phyloP scores from a whole-genome alignment of 2,113 vertebrate species.

The Psophia crepitans region DNA sequence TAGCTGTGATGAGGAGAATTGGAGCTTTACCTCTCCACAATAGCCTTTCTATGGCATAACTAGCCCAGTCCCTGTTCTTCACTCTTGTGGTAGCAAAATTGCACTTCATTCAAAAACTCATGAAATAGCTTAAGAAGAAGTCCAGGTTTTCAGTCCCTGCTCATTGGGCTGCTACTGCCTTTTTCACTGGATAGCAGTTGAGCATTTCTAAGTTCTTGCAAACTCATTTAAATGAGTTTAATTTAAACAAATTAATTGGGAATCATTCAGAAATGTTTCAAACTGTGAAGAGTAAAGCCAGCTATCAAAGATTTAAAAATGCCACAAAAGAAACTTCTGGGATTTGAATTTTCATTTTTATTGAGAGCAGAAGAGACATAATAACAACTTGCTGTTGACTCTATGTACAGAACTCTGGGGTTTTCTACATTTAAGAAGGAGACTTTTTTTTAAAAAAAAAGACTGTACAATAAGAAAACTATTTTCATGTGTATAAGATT shows the following conservation, averaged over 20 bases:
- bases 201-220: not conserved
- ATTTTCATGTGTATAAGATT: not conserved
- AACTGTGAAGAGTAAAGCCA: not conserved
- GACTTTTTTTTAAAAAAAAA: not conserved
- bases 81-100: not conserved
- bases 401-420: not conserved
- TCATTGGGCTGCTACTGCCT: not conserved
- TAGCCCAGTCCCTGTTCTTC: not conserved
- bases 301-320: not conserved
- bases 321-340: not conserved
- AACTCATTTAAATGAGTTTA: no score
- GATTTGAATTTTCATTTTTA: not conserved
- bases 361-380: not conserved
- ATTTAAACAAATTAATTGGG: no score
- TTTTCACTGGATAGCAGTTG: not conserved
- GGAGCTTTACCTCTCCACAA: rapidly evolving
- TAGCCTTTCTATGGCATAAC: not conserved
- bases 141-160: not conserved
- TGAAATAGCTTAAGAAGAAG: not conserved
- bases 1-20: not conserved
- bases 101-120: not conserved
- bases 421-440: not conserved
- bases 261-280: not conserved
- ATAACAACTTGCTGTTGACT: not conserved
- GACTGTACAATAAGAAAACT: not conserved